Evolutionary conservation across 2,888 invertebrate species (phyloP).

Genomic region (Hydroisotoma schaefferi): DNA sequence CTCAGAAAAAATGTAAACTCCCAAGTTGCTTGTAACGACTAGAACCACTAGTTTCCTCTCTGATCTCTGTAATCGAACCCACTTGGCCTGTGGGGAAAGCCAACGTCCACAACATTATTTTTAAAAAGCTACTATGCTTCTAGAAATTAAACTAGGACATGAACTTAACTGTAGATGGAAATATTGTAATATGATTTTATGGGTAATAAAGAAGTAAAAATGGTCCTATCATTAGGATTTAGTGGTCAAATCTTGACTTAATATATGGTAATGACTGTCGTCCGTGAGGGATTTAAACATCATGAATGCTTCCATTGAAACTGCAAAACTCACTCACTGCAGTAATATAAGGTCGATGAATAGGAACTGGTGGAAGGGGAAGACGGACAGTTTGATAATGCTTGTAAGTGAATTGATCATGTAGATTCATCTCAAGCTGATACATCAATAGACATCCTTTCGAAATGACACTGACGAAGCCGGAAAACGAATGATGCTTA

Average conservation of each 20-base stretch:
- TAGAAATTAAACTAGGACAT: too few relatives aligned
- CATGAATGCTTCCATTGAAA: too few relatives aligned
- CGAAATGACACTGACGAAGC: slow-evolving; percentile 8
- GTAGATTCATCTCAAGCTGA: slow-evolving; percentile 18
- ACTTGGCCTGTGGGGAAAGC: slow-evolving; percentile 26
- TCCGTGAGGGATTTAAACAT: too few relatives aligned
- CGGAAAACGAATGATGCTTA: not conserved
- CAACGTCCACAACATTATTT: not conserved
- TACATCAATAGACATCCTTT: slow-evolving; percentile 21
- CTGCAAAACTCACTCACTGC: too few relatives aligned
- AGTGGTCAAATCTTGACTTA: too few relatives aligned
- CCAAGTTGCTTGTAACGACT: slow-evolving; percentile 2
- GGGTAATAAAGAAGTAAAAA: too few relatives aligned
- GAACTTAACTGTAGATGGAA: too few relatives aligned
- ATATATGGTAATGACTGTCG: too few relatives aligned
- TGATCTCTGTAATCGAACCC: slow-evolving; percentile 21
- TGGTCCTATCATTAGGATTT: too few relatives aligned
- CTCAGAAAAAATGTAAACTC: slow-evolving; percentile 7
- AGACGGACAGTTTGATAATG: slow-evolving; percentile 26
- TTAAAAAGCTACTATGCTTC: not conserved
- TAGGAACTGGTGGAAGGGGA: slow-evolving; percentile 8
- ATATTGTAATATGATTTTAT: too few relatives aligned
- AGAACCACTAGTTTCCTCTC: slow-evolving; percentile 6
- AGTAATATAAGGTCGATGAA: not conserved
- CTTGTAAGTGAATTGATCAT: slow-evolving; percentile 20